Evolutionary conservation across 2,888 invertebrate genomes (phyloP).

Genomic region (Dynastes tityus): DNA sequence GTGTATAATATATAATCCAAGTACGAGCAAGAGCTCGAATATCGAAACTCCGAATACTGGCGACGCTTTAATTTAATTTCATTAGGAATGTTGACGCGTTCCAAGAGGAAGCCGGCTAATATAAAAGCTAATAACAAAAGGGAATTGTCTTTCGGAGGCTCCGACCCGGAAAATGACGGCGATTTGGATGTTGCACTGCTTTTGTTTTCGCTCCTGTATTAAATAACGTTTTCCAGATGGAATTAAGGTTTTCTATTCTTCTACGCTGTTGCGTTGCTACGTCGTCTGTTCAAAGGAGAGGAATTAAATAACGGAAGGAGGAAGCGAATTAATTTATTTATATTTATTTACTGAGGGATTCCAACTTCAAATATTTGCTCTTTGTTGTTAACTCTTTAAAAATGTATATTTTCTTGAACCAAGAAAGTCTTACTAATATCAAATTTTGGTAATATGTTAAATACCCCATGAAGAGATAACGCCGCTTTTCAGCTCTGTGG

Average conservation of each 20-base stretch:
- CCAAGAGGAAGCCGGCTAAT: slow-evolving; percentile 51
- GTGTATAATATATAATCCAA: background rate
- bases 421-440: no score
- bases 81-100: slow-evolving; percentile 51
- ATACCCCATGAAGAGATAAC: no score
- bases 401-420: no score
- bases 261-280: background rate
- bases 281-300: background rate
- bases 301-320: background rate
- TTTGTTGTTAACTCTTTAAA: no score
- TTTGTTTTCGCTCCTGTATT: slow-evolving; percentile 51
- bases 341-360: background rate
- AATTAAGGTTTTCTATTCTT: slow-evolving; percentile 17
- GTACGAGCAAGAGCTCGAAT: slow-evolving; percentile 19
- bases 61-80: slow-evolving; percentile 55
- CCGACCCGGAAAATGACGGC: slow-evolving; percentile 47
- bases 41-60: slow-evolving; percentile 34
- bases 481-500: no score
- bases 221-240: slow-evolving; percentile 37
- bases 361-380: no score
- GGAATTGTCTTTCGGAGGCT: slow-evolving; percentile 48
- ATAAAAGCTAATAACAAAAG: slow-evolving; percentile 56
- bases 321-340: slow-evolving; percentile 1
- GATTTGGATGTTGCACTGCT: slow-evolving; percentile 54
- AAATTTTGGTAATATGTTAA: no score